A percentile compares a stretch with the other conserved stretches of the same genome.
Conservation (phyloP, 2,888 invertebrate species). For the Eulithis testata region DNA sequence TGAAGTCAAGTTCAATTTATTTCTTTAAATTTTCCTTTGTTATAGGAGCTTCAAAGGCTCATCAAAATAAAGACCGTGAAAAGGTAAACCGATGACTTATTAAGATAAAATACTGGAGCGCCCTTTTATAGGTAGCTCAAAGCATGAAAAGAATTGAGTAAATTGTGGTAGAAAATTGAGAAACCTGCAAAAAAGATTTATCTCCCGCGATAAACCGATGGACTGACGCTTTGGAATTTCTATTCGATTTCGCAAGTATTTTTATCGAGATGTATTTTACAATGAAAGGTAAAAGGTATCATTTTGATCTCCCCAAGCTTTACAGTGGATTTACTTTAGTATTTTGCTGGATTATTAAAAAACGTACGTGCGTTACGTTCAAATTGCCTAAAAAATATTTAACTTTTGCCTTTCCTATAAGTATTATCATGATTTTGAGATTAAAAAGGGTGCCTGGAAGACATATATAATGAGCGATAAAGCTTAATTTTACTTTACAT, state of each 20-base stretch:
- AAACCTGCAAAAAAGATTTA: slow-evolving; percentile 50
- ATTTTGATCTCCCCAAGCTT: slow-evolving; percentile 3
- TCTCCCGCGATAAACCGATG: slow-evolving; percentile 47
- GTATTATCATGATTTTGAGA: too few species aligned
- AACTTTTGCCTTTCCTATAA: too few species aligned
- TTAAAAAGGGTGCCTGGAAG: too few species aligned
- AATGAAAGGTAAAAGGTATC: background rate
- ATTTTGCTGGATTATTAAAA: too few species aligned
- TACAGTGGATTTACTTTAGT: background rate
- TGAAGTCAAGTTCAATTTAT: slow-evolving; percentile 3
- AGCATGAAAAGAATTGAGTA: slow-evolving; percentile 43
- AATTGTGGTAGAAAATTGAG: slow-evolving; percentile 49
- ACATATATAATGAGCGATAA: too few species aligned
- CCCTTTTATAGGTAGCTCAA: slow-evolving; percentile 23
- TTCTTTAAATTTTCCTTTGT: slow-evolving; percentile 11
- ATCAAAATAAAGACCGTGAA: slow-evolving; percentile 22
- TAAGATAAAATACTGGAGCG: slow-evolving; percentile 24
- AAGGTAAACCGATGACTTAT: slow-evolving; percentile 26
- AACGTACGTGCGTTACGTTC: background rate
- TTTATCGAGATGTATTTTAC: slow-evolving; percentile 12
- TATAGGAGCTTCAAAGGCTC: slow-evolving; percentile 9
- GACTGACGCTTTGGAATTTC: slow-evolving; percentile 27
- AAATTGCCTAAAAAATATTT: too few species aligned
- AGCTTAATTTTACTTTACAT: too few species aligned
- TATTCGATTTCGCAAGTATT: slow-evolving; percentile 8